Conservation (phyloP, 2,113 vertebrate genomes). For the Laticauda colubrina region DNA sequence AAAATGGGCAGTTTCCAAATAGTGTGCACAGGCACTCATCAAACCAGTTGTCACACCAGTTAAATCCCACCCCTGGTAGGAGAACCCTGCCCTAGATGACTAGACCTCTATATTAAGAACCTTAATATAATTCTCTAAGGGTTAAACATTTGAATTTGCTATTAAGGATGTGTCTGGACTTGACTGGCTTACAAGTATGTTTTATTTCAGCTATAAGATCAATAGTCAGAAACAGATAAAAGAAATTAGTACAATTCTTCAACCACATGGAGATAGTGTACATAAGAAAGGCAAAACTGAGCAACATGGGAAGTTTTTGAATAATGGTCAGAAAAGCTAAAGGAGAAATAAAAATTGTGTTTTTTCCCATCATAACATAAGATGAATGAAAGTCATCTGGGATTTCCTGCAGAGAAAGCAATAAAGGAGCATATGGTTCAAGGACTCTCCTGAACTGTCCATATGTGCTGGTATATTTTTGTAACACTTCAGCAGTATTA, state of each 20-base stretch:
- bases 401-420: background rate
- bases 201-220: background rate
- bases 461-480: background rate
- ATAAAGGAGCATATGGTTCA: background rate
- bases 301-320: background rate
- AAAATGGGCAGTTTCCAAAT: too few species aligned
- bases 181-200: background rate
- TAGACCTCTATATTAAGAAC: background rate
- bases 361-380: background rate
- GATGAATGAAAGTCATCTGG: background rate
- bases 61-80: too few species aligned
- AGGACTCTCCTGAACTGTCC: background rate
- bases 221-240: background rate
- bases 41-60: too few species aligned
- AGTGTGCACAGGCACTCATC: too few species aligned
- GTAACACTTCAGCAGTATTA: background rate
- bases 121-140: background rate
- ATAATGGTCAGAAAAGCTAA: background rate
- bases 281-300: background rate
- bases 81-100: background rate
- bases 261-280: background rate
- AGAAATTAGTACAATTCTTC: background rate
- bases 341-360: background rate
- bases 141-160: background rate
- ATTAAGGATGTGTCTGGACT: background rate